Conservation (phyloP, 2,888 invertebrate species). For the Theodoxus fluviatilis region DNA sequence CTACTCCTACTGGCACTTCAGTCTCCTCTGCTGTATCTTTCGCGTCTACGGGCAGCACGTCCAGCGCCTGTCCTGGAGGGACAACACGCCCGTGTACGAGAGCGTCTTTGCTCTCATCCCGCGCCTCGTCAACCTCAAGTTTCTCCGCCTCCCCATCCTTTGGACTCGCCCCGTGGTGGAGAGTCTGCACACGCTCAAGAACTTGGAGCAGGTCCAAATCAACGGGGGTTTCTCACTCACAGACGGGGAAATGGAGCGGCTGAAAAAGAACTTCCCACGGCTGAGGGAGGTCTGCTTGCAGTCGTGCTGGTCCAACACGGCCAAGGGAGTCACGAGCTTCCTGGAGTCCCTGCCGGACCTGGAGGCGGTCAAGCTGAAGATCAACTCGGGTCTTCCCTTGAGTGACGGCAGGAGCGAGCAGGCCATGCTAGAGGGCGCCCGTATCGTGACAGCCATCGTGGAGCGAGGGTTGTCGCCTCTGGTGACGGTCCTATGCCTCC, state of each 20-base stretch:
- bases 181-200: constrained; percentile 35
- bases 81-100: constrained; percentile 49
- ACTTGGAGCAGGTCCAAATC: constrained; percentile 45
- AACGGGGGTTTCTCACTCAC: constrained; percentile 48
- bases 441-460: constrained; percentile 36
- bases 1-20: constrained; percentile 43
- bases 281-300: constrained; percentile 46
- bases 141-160: constrained; percentile 46
- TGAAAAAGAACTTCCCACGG: constrained; percentile 40
- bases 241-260: constrained; percentile 40
- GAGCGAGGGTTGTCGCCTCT: constrained; percentile 32
- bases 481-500: constrained; percentile 47
- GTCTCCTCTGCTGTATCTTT: constrained; percentile 43
- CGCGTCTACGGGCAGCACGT: constrained; percentile 47
- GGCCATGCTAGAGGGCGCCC: constrained; percentile 43
- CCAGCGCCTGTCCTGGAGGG: constrained; percentile 47
- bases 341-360: constrained; percentile 35
- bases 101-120: constrained; percentile 46
- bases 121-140: constrained; percentile 39
- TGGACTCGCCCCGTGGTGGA: constrained; percentile 49
- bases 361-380: constrained; percentile 44
- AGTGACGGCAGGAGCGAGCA: constrained; percentile 45
- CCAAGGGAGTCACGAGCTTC: constrained; percentile 39
- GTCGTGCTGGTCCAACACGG: constrained; percentile 49
- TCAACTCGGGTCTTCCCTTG: constrained; percentile 47